Conservation (phyloP, 2,113 vertebrate species). For the Xyrauchen texanus region DNA sequence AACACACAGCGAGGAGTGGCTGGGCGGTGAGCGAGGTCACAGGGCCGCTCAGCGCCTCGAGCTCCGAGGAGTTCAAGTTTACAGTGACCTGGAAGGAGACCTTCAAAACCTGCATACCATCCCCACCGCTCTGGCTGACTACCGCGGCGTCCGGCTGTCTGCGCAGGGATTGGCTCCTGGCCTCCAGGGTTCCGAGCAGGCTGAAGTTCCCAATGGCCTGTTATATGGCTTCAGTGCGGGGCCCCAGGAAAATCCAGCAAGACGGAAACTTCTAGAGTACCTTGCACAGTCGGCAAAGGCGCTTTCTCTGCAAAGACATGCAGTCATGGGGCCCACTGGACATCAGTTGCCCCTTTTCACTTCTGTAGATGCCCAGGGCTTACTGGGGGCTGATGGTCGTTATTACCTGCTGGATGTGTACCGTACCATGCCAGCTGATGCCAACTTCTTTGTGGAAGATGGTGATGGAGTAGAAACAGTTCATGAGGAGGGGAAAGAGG, state of each 20-base stretch:
- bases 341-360: constrained; percentile 75
- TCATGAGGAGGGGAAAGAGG: constrained; percentile 43
- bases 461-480: constrained; percentile 13
- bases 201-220: constrained; percentile 64
- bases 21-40: constrained; percentile 75
- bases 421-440: constrained; percentile 75
- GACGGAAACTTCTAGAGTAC: constrained; percentile 69
- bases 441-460: constrained; percentile 70
- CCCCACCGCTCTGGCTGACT: constrained; percentile 79
- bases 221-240: constrained; percentile 76
- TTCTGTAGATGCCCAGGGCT: constrained; percentile 76
- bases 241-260: constrained; percentile 69
- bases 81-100: constrained; percentile 69
- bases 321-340: constrained; percentile 64
- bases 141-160: constrained; percentile 79
- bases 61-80: constrained; percentile 74
- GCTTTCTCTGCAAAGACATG: constrained; percentile 72
- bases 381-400: constrained; percentile 79
- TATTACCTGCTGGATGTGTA: constrained; percentile 80
- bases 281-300: constrained; percentile 73
- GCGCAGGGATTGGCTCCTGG: constrained; percentile 82
- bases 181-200: constrained; percentile 69
- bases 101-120: constrained; percentile 74
- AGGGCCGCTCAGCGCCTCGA: constrained; percentile 77
- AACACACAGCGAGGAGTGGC: constrained; percentile 60